A percentile compares a stretch with the other conserved stretches of the same genome.
Evolutionary conservation across 2,797 vertebrate genomes (phyloP).

Genomic region (Myotis myotis): DNA sequence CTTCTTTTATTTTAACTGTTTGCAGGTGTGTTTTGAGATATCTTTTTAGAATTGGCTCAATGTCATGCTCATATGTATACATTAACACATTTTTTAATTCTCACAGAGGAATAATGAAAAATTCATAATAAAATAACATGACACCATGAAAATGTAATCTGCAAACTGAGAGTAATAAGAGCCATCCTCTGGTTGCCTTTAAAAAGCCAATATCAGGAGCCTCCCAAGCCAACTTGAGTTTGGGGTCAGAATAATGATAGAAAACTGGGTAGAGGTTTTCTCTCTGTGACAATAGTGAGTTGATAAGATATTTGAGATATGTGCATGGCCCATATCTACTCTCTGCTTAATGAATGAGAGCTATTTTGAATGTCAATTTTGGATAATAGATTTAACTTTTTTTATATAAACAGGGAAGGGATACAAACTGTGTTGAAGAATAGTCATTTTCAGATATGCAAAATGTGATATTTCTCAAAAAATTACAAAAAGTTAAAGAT

Average conservation of each 20-base stretch:
- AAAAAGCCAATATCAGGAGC: not conserved
- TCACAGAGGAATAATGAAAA: not conserved
- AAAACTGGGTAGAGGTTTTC: not conserved
- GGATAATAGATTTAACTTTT: not conserved
- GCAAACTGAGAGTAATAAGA: not conserved
- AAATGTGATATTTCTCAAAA: constrained; percentile 11
- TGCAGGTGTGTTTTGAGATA: not conserved
- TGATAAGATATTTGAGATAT: not conserved
- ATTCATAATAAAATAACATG: not conserved
- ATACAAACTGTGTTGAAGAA: constrained; percentile 4
- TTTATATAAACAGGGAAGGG: not conserved
- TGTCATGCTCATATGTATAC: not conserved
- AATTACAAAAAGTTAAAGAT: not conserved
- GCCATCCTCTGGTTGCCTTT: not conserved
- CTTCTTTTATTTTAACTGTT: constrained; percentile 9
- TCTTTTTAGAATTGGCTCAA: not conserved
- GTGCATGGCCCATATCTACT: not conserved
- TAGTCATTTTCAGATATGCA: not conserved
- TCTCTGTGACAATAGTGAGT: not conserved
- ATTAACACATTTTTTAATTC: not conserved
- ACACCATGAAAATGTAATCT: not conserved
- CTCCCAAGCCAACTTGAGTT: not conserved
- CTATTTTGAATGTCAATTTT: constrained; percentile 4
- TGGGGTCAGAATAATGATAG: constrained; percentile 1
- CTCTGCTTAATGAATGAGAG: not conserved